These are phyloP conservation scores for Drosophila equinoxialis DNA, from an alignment of 1,140 invertebrate species.

Conservation along the genomic window DNA sequence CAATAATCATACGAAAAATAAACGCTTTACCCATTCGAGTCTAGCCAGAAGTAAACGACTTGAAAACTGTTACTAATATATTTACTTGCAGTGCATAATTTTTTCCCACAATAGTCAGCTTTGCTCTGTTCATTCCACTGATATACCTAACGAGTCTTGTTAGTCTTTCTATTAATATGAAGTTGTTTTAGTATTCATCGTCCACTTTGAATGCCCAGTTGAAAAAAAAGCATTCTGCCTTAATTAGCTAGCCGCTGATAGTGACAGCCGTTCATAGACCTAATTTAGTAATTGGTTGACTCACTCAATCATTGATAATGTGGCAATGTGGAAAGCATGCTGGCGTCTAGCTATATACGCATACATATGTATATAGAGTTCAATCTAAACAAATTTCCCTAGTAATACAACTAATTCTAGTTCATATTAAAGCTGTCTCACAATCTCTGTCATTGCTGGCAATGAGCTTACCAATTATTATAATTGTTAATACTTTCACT, in stretches of 20 bases:
- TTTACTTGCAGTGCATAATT: neutral
- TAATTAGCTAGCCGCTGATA: constrained; percentile 21
- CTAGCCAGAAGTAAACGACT: too few species aligned
- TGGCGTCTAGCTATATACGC: neutral
- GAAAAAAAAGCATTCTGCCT: constrained; percentile 5
- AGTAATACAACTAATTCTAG: constrained; percentile 3
- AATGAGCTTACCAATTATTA: constrained; percentile 39
- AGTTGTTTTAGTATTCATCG: constrained; percentile 29
- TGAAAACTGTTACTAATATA: neutral
- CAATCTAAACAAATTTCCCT: neutral
- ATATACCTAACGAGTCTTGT: neutral
- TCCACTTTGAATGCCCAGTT: constrained; percentile 11
- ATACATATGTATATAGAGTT: neutral
- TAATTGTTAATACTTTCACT: constrained; percentile 40
- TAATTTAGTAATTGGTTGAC: constrained; percentile 24
- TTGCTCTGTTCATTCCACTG: neutral
- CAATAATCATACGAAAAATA: too few species aligned
- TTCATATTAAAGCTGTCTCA: neutral
- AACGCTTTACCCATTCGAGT: too few species aligned
- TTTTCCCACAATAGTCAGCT: neutral
- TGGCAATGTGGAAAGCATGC: neutral
- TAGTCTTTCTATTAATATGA: neutral
- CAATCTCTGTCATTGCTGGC: constrained; percentile 7
- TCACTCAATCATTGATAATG: constrained; percentile 10
- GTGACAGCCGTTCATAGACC: neutral